Base-by-base conservation (phyloP, 2,113 vertebrate species). In the Zosterops japonicus region DNA sequence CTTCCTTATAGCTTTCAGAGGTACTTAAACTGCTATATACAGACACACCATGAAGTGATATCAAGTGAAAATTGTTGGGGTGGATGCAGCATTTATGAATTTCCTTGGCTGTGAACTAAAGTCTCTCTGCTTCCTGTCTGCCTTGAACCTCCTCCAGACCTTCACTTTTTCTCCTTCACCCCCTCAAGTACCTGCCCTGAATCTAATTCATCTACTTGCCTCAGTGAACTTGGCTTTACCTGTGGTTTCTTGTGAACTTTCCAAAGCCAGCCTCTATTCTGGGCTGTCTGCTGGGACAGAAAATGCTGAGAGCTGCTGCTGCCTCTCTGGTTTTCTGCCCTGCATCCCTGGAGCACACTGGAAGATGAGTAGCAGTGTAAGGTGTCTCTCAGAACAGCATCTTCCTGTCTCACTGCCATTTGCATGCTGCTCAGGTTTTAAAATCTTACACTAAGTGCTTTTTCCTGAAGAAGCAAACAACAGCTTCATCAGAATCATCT, bases 61-160 rank as follows among this genome's bases (percentile, higher is more conserved):
- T 83, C 87, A 85, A 96, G 94, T 97, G 96, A 96, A 96, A 98
- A 97, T 94, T 97, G 94, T 96, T 83, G 90, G 95, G 94, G 91
- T 94, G 94, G 93, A 82, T 95, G 94, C 65, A 96, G 84, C 91
- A 50, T 93, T 97, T 92, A 71, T 60, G 57, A 70, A 50, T 96
- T 97, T 96, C 94, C 89, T 93, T 96, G 96, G 72, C 95, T 97
- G 93, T 91, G 84, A 97, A 95, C 80, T 65, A 93, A 95, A 96
- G 93, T 96, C 78, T 94, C 89, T 93, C 94, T 94, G 87, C 94
- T 95, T 94, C 82, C 88, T 9, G 25, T 87, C 97, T 91, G 72
- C 52, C 81, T 93, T 12, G 16, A 83, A 78, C 24, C 35, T 70
- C 60, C 88, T 94, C 5, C 49, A 83, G 83, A 67, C 74, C 80